Evolutionary conservation across 2,888 invertebrate genomes (phyloP).

Genomic region (Thyatira batis): DNA sequence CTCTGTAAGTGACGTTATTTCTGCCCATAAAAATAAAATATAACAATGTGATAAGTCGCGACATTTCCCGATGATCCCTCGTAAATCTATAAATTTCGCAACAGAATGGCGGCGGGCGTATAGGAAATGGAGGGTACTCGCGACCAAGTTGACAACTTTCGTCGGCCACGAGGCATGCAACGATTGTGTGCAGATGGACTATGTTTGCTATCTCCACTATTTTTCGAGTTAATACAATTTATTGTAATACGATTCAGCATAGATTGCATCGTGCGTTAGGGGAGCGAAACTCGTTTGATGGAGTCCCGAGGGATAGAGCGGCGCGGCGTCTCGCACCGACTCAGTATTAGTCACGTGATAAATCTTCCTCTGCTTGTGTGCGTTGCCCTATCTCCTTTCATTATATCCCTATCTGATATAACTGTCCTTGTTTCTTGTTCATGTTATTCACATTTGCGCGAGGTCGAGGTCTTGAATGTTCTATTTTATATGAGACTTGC

Average conservation of each 20-base stretch:
- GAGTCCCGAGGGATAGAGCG: constrained; percentile 72
- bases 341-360: constrained; percentile 81
- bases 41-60: constrained; percentile 72
- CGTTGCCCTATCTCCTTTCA: constrained; percentile 61
- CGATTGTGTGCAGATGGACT: constrained; percentile 80
- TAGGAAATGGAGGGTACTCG: constrained; percentile 66
- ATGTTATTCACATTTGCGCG: constrained; percentile 65
- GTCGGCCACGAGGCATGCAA: constrained; percentile 52
- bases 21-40: constrained; percentile 74
- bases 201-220: constrained; percentile 81
- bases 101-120: constrained; percentile 46
- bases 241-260: constrained; percentile 83
- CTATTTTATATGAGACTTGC: constrained; percentile 37
- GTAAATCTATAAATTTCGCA: constrained; percentile 77
- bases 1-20: constrained; percentile 73
- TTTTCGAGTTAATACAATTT: constrained; percentile 83
- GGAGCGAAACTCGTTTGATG: constrained; percentile 81
- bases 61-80: constrained; percentile 75
- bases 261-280: constrained; percentile 80
- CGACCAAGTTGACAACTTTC: constrained; percentile 36
- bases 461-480: constrained; percentile 60
- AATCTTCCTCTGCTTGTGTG: constrained; percentile 68
- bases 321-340: constrained; percentile 69
- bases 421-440: constrained; percentile 58
- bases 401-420: constrained; percentile 53